Percentiles rank a stretch among this genome's conserved stretches.
phyloP scores from a whole-genome alignment of 2,113 vertebrate genomes.

The Cyanoderma ruficeps region DNA sequence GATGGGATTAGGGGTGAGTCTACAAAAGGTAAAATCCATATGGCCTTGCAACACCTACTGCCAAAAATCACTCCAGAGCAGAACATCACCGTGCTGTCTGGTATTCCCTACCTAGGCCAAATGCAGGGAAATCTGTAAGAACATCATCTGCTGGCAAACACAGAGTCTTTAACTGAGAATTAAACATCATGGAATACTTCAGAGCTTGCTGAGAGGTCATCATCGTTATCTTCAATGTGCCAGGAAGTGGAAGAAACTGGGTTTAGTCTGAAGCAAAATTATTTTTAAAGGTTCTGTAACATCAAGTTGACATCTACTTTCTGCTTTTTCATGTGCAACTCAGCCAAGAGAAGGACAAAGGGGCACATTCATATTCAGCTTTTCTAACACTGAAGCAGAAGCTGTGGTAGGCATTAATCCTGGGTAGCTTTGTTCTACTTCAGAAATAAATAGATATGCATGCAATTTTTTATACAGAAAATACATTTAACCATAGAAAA shows the following conservation, averaged over 20 bases:
- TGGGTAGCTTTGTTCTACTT: background rate
- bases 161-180: background rate
- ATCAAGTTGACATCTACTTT: rapidly evolving
- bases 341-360: background rate
- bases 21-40: background rate
- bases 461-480: background rate
- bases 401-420: background rate
- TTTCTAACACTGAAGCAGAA: background rate
- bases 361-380: background rate
- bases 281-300: background rate
- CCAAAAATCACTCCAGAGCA: background rate
- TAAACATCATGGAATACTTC: background rate
- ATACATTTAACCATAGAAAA: background rate
- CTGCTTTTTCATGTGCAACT: background rate
- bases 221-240: background rate
- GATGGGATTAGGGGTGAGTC: background rate
- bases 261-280: background rate
- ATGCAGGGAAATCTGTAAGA: background rate
- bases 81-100: background rate
- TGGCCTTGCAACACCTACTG: background rate
- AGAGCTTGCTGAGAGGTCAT: background rate
- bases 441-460: background rate
- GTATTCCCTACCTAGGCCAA: background rate
- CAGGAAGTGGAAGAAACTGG: background rate
- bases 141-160: background rate